A percentile compares a stretch with the other conserved stretches of the same genome.
These are phyloP conservation scores for Apamea monoglypha DNA, from an alignment of 2,888 invertebrate species.

Conservation along the genomic window DNA sequence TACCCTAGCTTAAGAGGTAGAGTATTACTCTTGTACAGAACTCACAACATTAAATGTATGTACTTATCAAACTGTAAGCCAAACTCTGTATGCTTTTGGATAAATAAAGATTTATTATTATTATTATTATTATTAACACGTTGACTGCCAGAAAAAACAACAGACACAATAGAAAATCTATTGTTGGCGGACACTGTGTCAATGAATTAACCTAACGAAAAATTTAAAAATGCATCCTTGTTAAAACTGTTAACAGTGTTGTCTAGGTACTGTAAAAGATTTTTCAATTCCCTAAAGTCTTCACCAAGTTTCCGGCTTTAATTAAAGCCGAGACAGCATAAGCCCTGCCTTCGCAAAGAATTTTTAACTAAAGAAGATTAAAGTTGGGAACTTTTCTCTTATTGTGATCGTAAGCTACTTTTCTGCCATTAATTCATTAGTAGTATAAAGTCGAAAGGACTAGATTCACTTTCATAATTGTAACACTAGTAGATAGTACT, in stretches of 20 bases:
- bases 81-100: too few species aligned
- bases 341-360: not conserved
- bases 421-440: not conserved
- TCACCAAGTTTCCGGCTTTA: not conserved
- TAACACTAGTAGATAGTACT: not conserved
- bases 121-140: too few species aligned
- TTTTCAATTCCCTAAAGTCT: not conserved
- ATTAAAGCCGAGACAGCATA: not conserved
- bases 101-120: too few species aligned
- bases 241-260: not conserved
- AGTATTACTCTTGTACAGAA: too few species aligned
- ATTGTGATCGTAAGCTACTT: not conserved
- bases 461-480: slow-evolving; percentile 7
- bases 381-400: not conserved
- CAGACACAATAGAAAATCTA: too few species aligned
- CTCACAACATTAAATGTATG: too few species aligned
- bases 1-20: too few species aligned
- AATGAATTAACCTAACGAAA: not conserved
- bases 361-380: not conserved
- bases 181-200: too few species aligned
- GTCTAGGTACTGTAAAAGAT: not conserved
- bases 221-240: not conserved
- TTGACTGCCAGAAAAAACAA: too few species aligned
- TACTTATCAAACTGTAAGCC: too few species aligned
- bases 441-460: not conserved